A percentile compares a stretch with the other conserved stretches of the same genome.
These are phyloP conservation scores for Crepidodera aurea DNA, from an alignment of 2,888 invertebrate genomes.

Conservation along the genomic window DNA sequence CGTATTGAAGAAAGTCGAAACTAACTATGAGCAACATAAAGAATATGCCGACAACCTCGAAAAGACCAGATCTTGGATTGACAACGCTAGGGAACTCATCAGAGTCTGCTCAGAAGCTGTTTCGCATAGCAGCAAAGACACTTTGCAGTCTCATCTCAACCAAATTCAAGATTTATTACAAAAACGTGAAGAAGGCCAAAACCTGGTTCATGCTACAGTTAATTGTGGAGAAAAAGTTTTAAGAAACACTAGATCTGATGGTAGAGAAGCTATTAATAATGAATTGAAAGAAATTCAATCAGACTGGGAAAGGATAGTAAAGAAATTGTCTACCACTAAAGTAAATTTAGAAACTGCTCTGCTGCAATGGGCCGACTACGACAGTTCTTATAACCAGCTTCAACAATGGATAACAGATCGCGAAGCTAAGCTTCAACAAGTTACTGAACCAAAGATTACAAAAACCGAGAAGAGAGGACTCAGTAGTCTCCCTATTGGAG, in stretches of 20 bases:
- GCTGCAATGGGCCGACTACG: constrained; percentile 96
- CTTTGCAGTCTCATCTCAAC: constrained; percentile 80
- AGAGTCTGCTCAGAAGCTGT: constrained; percentile 82
- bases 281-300: constrained; percentile 89
- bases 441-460: constrained; percentile 83
- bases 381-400: constrained; percentile 89
- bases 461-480: constrained; percentile 83
- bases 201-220: constrained; percentile 84
- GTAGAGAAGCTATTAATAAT: constrained; percentile 84
- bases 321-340: constrained; percentile 91
- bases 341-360: constrained; percentile 89
- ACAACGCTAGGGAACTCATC: constrained; percentile 83
- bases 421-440: constrained; percentile 90
- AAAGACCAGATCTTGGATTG: constrained; percentile 85
- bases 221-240: constrained; percentile 91
- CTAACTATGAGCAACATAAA: constrained; percentile 85
- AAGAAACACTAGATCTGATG: constrained; percentile 87
- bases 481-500: constrained; percentile 81
- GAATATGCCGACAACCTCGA: constrained; percentile 79
- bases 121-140: constrained; percentile 81
- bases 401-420: constrained; percentile 95
- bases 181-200: constrained; percentile 87
- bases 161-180: constrained; percentile 82
- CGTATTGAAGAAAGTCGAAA: constrained; percentile 89
- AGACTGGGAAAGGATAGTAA: constrained; percentile 91